These are phyloP conservation scores for Chaenodraco wilsoni DNA, from an alignment of 2,797 vertebrate species.

Conservation along the genomic window DNA sequence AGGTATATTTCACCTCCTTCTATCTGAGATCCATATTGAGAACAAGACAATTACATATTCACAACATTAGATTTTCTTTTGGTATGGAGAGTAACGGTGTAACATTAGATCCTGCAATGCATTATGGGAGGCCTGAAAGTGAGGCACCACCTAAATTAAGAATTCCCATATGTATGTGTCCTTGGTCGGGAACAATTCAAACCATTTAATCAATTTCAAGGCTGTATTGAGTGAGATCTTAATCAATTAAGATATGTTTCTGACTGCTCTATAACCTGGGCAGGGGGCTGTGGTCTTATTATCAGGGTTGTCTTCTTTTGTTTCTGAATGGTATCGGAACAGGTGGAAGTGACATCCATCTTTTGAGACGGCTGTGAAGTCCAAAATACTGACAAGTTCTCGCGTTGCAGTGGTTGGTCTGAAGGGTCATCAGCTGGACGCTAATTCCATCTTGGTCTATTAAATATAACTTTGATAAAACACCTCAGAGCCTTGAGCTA, in stretches of 20 bases:
- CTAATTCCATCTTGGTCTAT: neutral
- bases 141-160: no score
- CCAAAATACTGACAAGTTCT: neutral
- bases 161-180: no score
- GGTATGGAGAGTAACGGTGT: neutral
- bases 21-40: neutral
- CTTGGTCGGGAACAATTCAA: no score
- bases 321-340: neutral
- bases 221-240: no score
- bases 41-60: neutral
- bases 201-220: no score
- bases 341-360: neutral
- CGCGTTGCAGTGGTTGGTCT: neutral
- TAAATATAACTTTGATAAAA: neutral
- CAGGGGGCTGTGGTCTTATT: neutral
- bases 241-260: neutral
- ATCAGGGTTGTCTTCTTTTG: neutral
- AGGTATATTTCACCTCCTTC: neutral
- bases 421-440: neutral
- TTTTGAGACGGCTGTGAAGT: neutral
- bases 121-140: neutral
- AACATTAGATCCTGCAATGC: neutral
- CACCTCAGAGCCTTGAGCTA: neutral
- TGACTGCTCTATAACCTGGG: neutral
- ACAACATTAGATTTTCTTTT: neutral